Evolutionary conservation across 2,113 vertebrate genomes (phyloP).

Genomic region (Grammomys dolichurus): DNA sequence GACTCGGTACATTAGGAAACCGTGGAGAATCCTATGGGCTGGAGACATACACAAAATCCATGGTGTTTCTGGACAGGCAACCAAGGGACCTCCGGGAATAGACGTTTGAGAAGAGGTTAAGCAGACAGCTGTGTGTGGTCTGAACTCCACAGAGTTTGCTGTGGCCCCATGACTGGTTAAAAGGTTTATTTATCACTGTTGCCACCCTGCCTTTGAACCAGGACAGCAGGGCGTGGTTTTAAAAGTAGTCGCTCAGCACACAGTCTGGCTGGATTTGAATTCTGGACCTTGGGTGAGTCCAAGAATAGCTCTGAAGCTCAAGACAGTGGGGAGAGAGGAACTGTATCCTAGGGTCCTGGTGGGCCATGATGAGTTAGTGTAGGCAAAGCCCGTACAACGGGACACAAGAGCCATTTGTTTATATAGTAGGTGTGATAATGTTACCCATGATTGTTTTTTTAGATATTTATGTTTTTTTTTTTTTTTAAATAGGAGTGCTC

Average conservation of each 20-base stretch:
- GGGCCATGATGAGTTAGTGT: not conserved
- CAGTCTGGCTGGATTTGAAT: not conserved
- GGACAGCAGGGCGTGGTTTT: not conserved
- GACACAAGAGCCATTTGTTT: not conserved
- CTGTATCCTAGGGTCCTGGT: not conserved
- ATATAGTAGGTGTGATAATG: not conserved
- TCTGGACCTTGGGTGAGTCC: not conserved
- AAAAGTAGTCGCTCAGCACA: not conserved
- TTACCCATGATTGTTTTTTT: too few relatives aligned
- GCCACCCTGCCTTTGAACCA: not conserved
- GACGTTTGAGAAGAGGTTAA: not conserved
- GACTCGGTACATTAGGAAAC: not conserved
- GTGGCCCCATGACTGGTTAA: not conserved
- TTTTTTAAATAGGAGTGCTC: too few relatives aligned
- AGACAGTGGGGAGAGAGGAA: not conserved
- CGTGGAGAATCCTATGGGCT: not conserved
- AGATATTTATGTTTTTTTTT: too few relatives aligned
- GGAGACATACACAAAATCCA: too few relatives aligned
- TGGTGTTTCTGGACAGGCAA: not conserved
- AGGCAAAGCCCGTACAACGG: not conserved
- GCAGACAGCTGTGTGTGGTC: not conserved
- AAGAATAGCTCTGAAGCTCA: not conserved
- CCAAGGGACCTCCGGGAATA: not conserved
- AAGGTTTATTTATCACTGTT: not conserved
- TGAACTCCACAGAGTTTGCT: not conserved